A percentile compares a stretch with the other conserved stretches of the same genome.
phyloP scores from a whole-genome alignment of 1,140 invertebrate species.

The Trichomalopsis sarcophagae region DNA sequence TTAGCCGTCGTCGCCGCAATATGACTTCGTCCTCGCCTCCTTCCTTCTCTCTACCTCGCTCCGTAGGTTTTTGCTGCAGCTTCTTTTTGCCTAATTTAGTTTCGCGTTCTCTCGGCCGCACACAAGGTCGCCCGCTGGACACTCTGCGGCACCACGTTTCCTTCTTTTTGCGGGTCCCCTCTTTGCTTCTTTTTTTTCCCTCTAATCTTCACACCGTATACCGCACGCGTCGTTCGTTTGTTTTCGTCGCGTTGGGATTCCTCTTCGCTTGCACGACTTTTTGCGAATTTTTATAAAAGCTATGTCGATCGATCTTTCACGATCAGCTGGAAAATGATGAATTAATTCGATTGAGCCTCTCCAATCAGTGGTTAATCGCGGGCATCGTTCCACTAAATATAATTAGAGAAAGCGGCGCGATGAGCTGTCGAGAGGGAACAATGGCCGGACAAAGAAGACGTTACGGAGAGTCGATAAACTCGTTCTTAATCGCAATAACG shows the following conservation, averaged over 20 bases:
- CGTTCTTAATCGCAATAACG: neutral
- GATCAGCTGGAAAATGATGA: neutral
- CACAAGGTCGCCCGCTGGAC: neutral
- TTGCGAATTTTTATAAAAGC: neutral
- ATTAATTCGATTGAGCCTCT: neutral
- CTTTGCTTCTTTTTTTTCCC: neutral
- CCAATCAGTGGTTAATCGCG: neutral
- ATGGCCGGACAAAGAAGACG: neutral
- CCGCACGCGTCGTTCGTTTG: conserved; percentile 33
- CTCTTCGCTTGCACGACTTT: neutral
- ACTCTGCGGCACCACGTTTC: neutral
- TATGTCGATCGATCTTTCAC: neutral
- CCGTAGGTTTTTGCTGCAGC: neutral
- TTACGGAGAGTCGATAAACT: conserved; percentile 23
- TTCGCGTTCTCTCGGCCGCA: neutral
- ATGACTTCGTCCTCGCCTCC: conserved; percentile 10
- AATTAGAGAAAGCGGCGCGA: neutral
- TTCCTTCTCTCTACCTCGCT: neutral
- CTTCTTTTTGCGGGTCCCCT: neutral
- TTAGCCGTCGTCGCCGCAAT: neutral
- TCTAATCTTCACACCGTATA: neutral
- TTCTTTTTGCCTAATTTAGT: neutral
- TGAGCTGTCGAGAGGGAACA: neutral
- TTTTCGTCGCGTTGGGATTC: conserved; percentile 38
- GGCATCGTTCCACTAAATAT: neutral